Percentiles rank a stretch among this genome's conserved stretches.
Conservation (phyloP, 2,113 vertebrate species). For the Sphaerodactylus townsendi region DNA sequence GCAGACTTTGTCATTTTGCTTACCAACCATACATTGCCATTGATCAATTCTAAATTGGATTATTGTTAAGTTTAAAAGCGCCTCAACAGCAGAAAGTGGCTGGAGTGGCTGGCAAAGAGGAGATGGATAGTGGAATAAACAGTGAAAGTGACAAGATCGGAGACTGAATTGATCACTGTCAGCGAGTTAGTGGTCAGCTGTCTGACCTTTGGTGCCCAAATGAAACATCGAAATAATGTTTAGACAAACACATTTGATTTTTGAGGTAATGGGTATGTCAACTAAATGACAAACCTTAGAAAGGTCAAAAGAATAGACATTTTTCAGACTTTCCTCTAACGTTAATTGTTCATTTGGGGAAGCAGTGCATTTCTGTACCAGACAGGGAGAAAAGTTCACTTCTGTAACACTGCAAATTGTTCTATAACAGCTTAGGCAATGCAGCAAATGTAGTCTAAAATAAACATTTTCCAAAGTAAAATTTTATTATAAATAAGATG, state of each 20-base stretch:
- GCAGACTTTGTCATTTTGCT: slow-evolving; percentile 80
- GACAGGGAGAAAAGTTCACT: slow-evolving; percentile 25
- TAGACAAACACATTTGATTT: slow-evolving; percentile 90
- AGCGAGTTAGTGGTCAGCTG: slow-evolving; percentile 80
- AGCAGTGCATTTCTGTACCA: slow-evolving; percentile 41
- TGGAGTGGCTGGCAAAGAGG: slow-evolving; percentile 76
- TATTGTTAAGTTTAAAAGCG: slow-evolving; percentile 87
- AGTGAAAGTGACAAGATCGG: slow-evolving; percentile 78
- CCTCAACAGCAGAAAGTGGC: slow-evolving; percentile 85
- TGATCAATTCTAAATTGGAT: slow-evolving; percentile 87
- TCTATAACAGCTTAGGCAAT: background rate
- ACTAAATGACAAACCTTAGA: slow-evolving; percentile 84
- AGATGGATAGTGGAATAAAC: slow-evolving; percentile 85
- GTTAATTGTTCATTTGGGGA: slow-evolving; percentile 76
- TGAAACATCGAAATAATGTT: slow-evolving; percentile 85
- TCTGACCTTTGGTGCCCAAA: slow-evolving; percentile 82
- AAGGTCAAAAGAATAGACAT: slow-evolving; percentile 84
- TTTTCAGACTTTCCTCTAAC: slow-evolving; percentile 80
- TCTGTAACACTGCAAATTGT: background rate
- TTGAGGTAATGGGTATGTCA: slow-evolving; percentile 86
- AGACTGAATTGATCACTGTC: slow-evolving; percentile 85
- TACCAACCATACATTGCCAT: slow-evolving; percentile 80
- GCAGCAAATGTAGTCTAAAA: background rate
- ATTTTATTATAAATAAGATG: background rate
- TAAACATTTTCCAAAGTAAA: background rate